Conservation (phyloP, 2,797 vertebrate genomes). For the Sparus aurata region DNA sequence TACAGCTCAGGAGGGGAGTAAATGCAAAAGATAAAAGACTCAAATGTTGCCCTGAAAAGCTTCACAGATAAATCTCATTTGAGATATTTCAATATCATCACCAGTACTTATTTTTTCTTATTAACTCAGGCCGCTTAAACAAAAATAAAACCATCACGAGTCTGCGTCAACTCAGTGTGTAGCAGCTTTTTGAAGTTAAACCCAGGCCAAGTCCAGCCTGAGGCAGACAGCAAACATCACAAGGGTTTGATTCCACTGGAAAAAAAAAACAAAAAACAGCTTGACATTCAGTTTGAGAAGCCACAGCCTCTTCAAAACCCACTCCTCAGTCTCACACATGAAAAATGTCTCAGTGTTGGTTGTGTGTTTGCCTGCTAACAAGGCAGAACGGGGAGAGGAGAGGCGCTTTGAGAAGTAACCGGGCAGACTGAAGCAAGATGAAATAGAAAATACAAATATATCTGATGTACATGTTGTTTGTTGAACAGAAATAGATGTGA, state of each 20-base stretch:
- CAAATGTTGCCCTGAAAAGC: neutral
- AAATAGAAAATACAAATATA: neutral
- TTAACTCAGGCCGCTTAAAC: slow-evolving; percentile 12
- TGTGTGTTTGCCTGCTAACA: neutral
- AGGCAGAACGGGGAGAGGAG: neutral
- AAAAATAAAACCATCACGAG: slow-evolving; percentile 12
- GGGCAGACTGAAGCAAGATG: neutral
- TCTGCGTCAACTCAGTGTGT: neutral
- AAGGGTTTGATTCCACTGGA: neutral
- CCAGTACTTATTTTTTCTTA: neutral
- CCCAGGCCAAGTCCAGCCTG: slow-evolving; percentile 30
- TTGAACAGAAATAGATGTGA: neutral
- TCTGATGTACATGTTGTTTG: neutral
- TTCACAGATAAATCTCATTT: slow-evolving; percentile 1
- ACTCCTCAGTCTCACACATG: neutral
- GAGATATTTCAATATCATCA: neutral
- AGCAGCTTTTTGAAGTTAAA: slow-evolving; percentile 33
- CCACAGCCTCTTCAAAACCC: neutral
- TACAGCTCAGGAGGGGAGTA: slow-evolving; percentile 4
- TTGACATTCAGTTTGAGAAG: slow-evolving; percentile 32
- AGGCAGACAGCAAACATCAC: slow-evolving; percentile 42
- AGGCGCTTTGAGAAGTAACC: neutral
- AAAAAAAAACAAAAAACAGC: neutral
- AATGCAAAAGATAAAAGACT: neutral
- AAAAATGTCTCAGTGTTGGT: neutral